These are phyloP conservation scores for Epirrhoe tristata DNA, from an alignment of 2,888 invertebrate species.

Conservation along the genomic window DNA sequence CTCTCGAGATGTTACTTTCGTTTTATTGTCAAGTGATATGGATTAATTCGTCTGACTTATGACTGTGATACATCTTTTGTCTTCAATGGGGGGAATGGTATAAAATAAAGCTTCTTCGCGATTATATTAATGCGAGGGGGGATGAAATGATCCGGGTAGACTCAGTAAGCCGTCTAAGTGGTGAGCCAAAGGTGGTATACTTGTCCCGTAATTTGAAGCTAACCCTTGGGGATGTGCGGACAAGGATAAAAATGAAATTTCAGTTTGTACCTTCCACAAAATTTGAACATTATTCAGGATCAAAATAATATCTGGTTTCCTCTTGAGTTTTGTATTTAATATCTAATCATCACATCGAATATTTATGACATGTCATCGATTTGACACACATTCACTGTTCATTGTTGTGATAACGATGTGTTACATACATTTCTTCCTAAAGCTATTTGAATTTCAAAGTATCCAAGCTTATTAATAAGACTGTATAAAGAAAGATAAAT, in stretches of 20 bases:
- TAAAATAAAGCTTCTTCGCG: conserved; percentile 81
- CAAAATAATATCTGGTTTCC: no score
- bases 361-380: no score
- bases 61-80: conserved; percentile 83
- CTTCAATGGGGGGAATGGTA: conserved; percentile 66
- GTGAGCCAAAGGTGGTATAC: conserved; percentile 53
- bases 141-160: conserved; percentile 73
- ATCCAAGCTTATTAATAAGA: not conserved
- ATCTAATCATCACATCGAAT: no score
- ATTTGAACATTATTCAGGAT: not conserved
- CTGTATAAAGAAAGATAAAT: not conserved
- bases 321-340: no score
- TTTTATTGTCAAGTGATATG: conserved; percentile 83
- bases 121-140: conserved; percentile 81
- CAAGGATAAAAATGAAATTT: conserved; percentile 36
- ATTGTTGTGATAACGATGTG: no score
- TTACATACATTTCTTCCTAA: no score
- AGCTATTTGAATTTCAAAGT: no score
- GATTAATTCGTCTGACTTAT: conserved; percentile 85
- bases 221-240: conserved; percentile 36
- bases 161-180: conserved; percentile 75
- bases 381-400: no score
- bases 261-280: not conserved
- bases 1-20: conserved; percentile 80
- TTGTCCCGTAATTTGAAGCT: conserved; percentile 52